Base-by-base conservation (phyloP, 2,888 invertebrate species). In the Sympetrum striolatum region DNA sequence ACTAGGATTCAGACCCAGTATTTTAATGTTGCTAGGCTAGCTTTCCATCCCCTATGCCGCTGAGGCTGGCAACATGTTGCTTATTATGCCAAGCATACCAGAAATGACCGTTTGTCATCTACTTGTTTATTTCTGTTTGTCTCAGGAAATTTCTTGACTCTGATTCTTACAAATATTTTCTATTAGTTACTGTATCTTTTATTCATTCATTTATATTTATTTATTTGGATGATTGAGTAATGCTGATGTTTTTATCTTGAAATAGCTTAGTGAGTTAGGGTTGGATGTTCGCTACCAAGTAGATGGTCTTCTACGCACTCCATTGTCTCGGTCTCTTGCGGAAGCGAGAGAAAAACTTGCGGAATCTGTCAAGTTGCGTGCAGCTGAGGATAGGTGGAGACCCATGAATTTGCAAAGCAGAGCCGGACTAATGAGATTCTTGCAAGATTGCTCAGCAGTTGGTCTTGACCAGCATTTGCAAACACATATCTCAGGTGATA, bases 251-350 rank as follows among this genome's bases (percentile, higher is more conserved):
- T 25, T 48, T 90, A 91, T 60, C 91, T 81, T 91, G 91, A 86
- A 90, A 80, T 93, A 95, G 95, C 93, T 96, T 90, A 94, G 94
- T 90, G 94, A 94, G 39, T 94, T 95, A 91, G 99, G 99, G 1
- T 95, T 99, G 92, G 99, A 99, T 94, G 95, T 99, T 91, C 96
- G 97, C 92, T 99, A 98, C 94, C 97, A 98, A 93, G 95, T 99
- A 92, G 98, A 99, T 93, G 97, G 97, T 39, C 96, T 98, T 91
- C 94, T 99, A 91, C 95, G 98, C 91, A 95, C 96, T 18, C 97
- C 98, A 0, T 94, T 98, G 90, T 96, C 96, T 80, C 96, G 96
- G 94, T 96, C 97, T 37, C 94, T 98, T 91, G 95, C 95, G 92
- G 98, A 98, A 92, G 96, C 97, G 82, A 96, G 96, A 92, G 97